Evolutionary conservation across 2,888 invertebrate genomes (phyloP).

Genomic region (Lasioglossum marginatum): DNA sequence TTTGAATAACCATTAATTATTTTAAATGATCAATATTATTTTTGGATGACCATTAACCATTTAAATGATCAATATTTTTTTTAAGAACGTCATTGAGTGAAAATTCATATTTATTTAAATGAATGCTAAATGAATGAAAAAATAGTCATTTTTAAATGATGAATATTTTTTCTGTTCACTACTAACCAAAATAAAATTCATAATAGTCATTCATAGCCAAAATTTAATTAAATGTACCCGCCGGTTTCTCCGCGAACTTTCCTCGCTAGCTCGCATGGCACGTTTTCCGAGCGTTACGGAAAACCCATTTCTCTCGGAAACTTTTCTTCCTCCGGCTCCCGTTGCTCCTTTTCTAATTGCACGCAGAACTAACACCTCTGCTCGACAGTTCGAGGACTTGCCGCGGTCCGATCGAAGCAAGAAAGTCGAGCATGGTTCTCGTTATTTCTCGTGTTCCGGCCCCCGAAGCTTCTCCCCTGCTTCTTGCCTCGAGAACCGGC

Average conservation of each 20-base stretch:
- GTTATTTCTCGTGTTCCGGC: not conserved
- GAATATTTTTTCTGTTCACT: no score
- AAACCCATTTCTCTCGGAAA: not conserved
- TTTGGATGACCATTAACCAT: no score
- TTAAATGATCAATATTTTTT: no score
- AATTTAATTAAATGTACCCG: not conserved
- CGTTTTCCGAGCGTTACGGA: not conserved
- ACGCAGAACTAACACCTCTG: not conserved
- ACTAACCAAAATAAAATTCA: no score
- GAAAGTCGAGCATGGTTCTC: constrained; percentile 16
- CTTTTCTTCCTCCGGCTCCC: not conserved
- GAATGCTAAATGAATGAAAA: no score
- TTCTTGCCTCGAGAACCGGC: not conserved
- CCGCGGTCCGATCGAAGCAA: not conserved
- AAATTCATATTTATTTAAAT: no score
- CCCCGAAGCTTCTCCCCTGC: not conserved
- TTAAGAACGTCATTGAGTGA: no score
- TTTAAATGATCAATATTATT: no score
- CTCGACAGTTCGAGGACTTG: constrained; percentile 9
- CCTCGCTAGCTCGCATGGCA: not conserved
- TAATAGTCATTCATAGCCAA: no score
- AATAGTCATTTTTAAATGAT: no score
- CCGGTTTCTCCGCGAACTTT: not conserved
- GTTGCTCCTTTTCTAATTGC: constrained; percentile 4
- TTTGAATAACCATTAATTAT: no score